Evolutionary conservation across 2,888 invertebrate genomes (phyloP).

Genomic region (Itoplectis maculator): DNA sequence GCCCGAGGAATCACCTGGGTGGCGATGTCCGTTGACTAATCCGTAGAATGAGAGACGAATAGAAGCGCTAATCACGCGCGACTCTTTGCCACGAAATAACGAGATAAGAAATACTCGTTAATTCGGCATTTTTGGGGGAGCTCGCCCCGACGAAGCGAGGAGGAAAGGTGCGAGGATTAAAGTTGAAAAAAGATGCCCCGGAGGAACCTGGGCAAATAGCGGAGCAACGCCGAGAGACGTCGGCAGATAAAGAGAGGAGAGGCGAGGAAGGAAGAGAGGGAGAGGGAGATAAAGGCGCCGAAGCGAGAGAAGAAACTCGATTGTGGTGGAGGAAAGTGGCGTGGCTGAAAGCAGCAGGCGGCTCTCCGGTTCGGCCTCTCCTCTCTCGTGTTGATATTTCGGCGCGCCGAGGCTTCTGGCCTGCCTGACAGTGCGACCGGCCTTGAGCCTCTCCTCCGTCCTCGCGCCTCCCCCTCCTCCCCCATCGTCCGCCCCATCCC

Average conservation of each 20-base stretch:
- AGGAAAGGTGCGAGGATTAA: neutral
- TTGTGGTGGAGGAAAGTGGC: constrained; percentile 45
- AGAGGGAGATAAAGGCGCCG: constrained; percentile 31
- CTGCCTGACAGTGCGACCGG: constrained; percentile 71
- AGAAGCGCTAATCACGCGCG: neutral
- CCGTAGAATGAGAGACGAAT: neutral
- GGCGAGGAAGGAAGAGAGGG: constrained; percentile 19
- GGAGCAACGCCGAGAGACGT: constrained; percentile 11
- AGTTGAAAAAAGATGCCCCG: neutral
- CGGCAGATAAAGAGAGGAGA: constrained; percentile 36
- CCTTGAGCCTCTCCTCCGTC: constrained; percentile 74
- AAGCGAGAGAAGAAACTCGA: constrained; percentile 47
- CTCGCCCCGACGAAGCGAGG: neutral
- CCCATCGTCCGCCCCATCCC: constrained; percentile 57
- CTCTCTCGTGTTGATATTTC: constrained; percentile 67
- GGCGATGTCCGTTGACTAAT: neutral
- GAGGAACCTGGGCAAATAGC: constrained; percentile 12
- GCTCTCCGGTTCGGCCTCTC: constrained; percentile 50
- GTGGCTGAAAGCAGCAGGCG: constrained; percentile 50
- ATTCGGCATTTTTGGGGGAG: neutral
- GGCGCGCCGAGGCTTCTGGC: constrained; percentile 68
- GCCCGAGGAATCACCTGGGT: neutral
- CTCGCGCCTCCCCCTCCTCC: constrained; percentile 61
- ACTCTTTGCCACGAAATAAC: constrained; percentile 1
- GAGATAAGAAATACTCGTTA: neutral